Conservation (phyloP, 1,140 invertebrate species). For the Lordiphosa stackelbergi region DNA sequence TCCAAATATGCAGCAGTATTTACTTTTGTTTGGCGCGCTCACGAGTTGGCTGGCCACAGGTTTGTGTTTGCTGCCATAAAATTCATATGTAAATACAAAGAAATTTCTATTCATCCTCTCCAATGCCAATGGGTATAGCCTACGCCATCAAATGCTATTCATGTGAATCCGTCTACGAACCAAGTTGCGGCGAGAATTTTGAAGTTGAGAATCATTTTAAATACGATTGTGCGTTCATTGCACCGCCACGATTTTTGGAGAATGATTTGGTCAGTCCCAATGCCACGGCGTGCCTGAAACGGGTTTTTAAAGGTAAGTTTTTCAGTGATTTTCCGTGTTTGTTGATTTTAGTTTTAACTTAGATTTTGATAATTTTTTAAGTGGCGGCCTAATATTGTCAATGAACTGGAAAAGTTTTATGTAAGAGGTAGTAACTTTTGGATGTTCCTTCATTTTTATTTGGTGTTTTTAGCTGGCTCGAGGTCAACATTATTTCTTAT, state of each 20-base stretch:
- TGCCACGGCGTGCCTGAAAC: constrained; percentile 69
- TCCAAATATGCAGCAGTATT: constrained; percentile 55
- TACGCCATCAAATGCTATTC: constrained; percentile 67
- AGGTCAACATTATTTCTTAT: too few species aligned
- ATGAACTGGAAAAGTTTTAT: too few species aligned
- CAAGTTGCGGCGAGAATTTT: constrained; percentile 62
- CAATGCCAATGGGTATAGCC: constrained; percentile 58
- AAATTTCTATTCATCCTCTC: constrained; percentile 18
- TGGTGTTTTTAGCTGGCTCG: too few species aligned
- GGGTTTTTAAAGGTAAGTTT: constrained; percentile 51
- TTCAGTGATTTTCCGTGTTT: too few species aligned
- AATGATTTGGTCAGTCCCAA: constrained; percentile 48
- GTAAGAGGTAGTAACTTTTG: too few species aligned
- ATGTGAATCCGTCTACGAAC: constrained; percentile 67
- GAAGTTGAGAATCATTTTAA: constrained; percentile 67
- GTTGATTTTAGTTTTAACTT: too few species aligned
- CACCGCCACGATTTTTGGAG: constrained; percentile 60
- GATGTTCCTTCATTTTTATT: too few species aligned
- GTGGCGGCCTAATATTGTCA: too few species aligned
- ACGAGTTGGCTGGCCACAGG: constrained; percentile 48
- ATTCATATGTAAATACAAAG: constrained; percentile 20
- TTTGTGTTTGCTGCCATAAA: constrained; percentile 32
- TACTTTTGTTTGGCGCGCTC: constrained; percentile 50
- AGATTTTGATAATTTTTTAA: too few species aligned
- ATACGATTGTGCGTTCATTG: constrained; percentile 62